Evolutionary conservation across 64 coral and sea anemone species (phyloP).

Genomic region (Acropora tenuis): DNA sequence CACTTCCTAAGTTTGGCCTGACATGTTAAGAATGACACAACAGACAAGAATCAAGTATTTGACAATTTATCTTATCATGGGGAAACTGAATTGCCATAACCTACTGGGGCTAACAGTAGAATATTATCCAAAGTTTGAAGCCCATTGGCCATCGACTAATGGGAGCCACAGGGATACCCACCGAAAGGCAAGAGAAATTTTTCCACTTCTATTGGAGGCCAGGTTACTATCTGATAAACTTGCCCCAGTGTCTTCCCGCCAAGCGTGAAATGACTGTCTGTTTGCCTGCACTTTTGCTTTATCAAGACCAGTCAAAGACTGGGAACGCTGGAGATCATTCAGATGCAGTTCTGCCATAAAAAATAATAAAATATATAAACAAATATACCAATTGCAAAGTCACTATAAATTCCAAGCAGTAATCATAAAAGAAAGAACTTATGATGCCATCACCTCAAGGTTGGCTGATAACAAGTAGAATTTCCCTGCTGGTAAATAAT

Average conservation of each 20-base stretch:
- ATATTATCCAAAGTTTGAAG: too few species aligned
- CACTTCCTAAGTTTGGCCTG: slow-evolving; percentile 7
- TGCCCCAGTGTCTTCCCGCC: slow-evolving; percentile 55
- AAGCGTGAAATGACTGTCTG: slow-evolving; percentile 64
- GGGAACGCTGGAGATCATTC: slow-evolving; percentile 62
- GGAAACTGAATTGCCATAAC: too few species aligned
- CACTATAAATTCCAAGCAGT: neutral
- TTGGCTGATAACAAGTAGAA: too few species aligned
- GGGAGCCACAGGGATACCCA: neutral
- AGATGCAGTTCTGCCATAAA: slow-evolving; percentile 49
- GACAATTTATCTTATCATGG: too few species aligned
- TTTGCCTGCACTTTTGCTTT: slow-evolving; percentile 36
- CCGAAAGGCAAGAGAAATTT: slow-evolving; percentile 68
- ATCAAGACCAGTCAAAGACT: slow-evolving; percentile 69
- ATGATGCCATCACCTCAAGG: too few species aligned
- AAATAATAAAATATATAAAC: neutral
- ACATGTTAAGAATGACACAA: neutral
- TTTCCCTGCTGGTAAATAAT: too few species aligned
- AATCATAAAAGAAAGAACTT: too few species aligned
- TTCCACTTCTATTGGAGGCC: slow-evolving; percentile 14
- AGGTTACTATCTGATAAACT: slow-evolving; percentile 37
- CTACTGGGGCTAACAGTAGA: too few species aligned
- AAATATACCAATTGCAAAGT: neutral
- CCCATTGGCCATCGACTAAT: too few species aligned
- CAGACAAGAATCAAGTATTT: neutral